Base-by-base conservation (phyloP, 2,888 invertebrate genomes). In the Nezara viridula region DNA sequence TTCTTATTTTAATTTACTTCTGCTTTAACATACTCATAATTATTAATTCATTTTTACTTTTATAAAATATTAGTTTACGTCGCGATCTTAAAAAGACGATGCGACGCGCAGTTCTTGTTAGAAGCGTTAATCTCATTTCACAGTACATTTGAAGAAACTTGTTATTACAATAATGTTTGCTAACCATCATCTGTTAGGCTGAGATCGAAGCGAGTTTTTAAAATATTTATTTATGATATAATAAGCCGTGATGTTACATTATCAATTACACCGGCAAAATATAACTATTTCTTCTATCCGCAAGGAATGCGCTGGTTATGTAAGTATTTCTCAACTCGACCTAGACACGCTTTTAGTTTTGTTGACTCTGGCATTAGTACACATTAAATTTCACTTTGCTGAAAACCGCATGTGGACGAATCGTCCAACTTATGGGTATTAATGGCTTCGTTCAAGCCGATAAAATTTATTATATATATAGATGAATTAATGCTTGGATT, bases 361-460 rank as follows among this genome's bases (percentile, higher is more conserved):
- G 66, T 37, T 37, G 32, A 73, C 66, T 73, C 2, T 73, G 12
- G 66, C 37, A 37, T 19, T 37, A 73, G 66, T 21, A 37, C 19
- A 73, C 66, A 19, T 73, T 6, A 73, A 73, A 73, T 73, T 73
- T 73, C 66, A 37, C 66, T 37, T 73, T 73, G 66, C n/a, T 16
- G 16, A 21, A 73, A 73, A 73, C 66, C 19, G 66, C 32, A 37
- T 32, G 7, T 37, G 32, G 19, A 1, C 7, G 19, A 60, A 37
- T 73, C 19, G 60, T 60, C 10, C n/a, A 4, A 32, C 16, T 27
- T 32, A 60, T 60, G 16, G 6, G 14, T 14, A 60, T 16, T 27
- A 5, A 16, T 60, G 4, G n/a, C 2, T 60, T 60, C 0, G 4
- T 60, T 2, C 14, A 27, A 27, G 60, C 4, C 32, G 14, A 60